Base-by-base conservation (phyloP, 1,140 invertebrate genomes). In the Muscidifurax raptorellus region DNA sequence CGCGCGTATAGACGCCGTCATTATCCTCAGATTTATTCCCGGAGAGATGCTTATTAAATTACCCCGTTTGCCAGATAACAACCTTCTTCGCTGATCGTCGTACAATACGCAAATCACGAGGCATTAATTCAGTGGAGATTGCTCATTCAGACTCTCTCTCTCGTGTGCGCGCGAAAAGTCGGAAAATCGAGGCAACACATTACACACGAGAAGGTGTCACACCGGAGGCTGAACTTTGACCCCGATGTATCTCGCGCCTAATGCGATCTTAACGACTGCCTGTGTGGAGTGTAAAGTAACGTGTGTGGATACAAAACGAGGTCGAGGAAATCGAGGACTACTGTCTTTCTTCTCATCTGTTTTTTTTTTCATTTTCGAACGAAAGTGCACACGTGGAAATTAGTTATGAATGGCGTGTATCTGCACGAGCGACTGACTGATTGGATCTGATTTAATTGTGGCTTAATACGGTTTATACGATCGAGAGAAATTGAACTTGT, bases 21-120 rank as follows among this genome's bases (percentile, higher is more conserved):
- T 59, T 59, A 59, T 59, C 52, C 52, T 18, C 52, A 59, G 52
- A 59, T 59, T 59, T 59, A n/a, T n/a, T 59, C 52, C 52, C 52
- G 52, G 52, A 59, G 52, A 59, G 52, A 59, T 59, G 52, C 52
- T 59, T 59, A 59, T 59, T 59, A 59, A 59, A 59, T 59, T 59
- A 59, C 22, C 52, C 18, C 18, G 52, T n/a, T 22, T 7, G 3
- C 52, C 22, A 59, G 52, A 59, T 59, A 59, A 59, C 52, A 59
- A n/a, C 52, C 52, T 59, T n/a, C 52, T 18, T n/a, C 15, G 18
- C 13, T 15, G n/a, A n/a, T n/a, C n/a, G n/a, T n/a, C n/a, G 13
- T 7, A 59, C 52, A 59, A 59, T 59, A 59, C 52, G 52, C 52
- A 59, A 59, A 59, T 59, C 52, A 59, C 52, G 52, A 2, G 52